These are phyloP conservation scores for Paradoxurus hermaphroditus DNA, from an alignment of 2,113 vertebrate species.

Conservation along the genomic window DNA sequence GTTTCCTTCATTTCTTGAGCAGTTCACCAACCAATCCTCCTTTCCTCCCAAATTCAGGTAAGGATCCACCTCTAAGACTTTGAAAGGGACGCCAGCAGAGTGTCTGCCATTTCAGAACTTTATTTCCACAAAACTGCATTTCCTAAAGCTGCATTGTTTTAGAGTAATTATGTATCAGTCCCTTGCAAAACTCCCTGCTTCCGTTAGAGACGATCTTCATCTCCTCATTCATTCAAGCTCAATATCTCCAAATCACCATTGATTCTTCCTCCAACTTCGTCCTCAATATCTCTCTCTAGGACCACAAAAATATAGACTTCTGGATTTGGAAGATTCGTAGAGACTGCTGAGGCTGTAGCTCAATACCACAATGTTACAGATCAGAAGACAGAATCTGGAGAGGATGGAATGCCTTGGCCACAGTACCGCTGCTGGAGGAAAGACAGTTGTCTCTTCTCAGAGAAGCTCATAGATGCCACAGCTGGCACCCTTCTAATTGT, in stretches of 20 bases:
- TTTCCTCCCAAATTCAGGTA: not conserved
- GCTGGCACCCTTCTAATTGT: not conserved
- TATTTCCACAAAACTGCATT: not conserved
- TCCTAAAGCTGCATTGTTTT: not conserved
- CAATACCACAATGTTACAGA: not conserved
- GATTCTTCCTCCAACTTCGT: not conserved
- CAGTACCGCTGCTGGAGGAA: not conserved
- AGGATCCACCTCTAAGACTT: not conserved
- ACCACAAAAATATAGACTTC: not conserved
- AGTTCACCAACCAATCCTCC: not conserved
- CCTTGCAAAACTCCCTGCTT: not conserved
- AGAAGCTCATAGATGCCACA: not conserved
- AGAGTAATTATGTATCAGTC: not conserved
- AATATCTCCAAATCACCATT: not conserved
- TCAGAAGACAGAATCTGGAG: not conserved
- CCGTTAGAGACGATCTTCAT: not conserved
- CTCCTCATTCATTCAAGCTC: not conserved
- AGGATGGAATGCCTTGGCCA: not conserved
- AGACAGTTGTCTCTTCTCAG: not conserved
- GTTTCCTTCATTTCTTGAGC: not conserved
- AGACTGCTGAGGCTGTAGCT: not conserved
- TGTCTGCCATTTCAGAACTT: not conserved
- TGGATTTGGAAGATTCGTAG: not conserved
- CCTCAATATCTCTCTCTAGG: not conserved
- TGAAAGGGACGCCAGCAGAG: not conserved